A percentile compares a stretch with the other conserved stretches of the same genome.
Conservation (phyloP, 1,140 invertebrate species). For the Reticulitermes speratus region DNA sequence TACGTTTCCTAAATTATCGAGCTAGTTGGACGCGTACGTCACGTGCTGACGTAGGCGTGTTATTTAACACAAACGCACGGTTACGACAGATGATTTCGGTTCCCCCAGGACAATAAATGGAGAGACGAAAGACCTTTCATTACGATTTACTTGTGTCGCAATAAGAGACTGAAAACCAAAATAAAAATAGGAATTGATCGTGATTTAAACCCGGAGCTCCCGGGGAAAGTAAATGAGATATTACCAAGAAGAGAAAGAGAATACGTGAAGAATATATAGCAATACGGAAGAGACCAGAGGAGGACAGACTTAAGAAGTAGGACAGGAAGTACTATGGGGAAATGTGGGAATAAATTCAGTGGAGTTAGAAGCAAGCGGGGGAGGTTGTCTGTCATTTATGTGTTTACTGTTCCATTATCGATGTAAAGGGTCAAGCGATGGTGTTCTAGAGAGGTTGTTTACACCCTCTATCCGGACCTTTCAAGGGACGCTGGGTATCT, state of each 20-base stretch:
- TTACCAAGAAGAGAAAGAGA: not conserved
- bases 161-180: too few relatives aligned
- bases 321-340: not conserved
- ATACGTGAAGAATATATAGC: not conserved
- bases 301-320: not conserved
- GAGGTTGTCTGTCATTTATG: not conserved
- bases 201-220: too few relatives aligned
- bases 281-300: not conserved
- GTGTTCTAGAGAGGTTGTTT: not conserved
- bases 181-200: too few relatives aligned
- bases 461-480: not conserved
- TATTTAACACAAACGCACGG: too few relatives aligned
- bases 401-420: constrained; percentile 6
- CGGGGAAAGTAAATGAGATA: not conserved
- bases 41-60: too few relatives aligned
- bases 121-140: too few relatives aligned
- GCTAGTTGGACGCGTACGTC: too few relatives aligned
- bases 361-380: not conserved
- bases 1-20: too few relatives aligned
- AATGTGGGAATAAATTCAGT: not conserved
- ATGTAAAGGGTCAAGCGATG: too few relatives aligned
- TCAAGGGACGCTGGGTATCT: not conserved
- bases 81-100: too few relatives aligned
- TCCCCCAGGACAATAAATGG: too few relatives aligned
- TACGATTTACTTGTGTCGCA: too few relatives aligned